Conservation (phyloP, 2,113 vertebrate genomes). For the Etheostoma cragini region DNA sequence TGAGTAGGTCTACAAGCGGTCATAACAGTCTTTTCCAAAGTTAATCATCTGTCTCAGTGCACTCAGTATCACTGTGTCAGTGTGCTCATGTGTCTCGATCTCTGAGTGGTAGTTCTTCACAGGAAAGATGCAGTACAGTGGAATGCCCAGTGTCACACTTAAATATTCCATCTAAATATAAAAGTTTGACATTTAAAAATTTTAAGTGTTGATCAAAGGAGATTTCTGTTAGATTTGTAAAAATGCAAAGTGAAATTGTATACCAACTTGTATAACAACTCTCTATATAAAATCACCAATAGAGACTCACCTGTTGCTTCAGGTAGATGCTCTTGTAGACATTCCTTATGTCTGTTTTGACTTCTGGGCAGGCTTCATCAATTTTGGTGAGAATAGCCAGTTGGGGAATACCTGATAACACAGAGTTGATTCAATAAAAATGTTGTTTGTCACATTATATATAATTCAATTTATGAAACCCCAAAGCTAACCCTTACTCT, state of each 20-base stretch:
- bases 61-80: constrained; percentile 10
- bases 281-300: background rate
- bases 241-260: background rate
- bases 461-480: background rate
- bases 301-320: constrained; percentile 1
- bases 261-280: background rate
- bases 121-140: constrained; percentile 44
- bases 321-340: constrained; percentile 35
- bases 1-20: background rate
- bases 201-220: background rate
- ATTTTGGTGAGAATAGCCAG: constrained; percentile 56
- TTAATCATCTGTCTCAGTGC: constrained; percentile 34
- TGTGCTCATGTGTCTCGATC: background rate
- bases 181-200: background rate
- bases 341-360: background rate
- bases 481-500: background rate
- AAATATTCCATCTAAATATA: background rate
- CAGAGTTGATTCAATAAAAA: background rate
- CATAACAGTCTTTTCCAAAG: constrained; percentile 51
- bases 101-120: constrained; percentile 55
- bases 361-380: constrained; percentile 40
- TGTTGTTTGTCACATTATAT: background rate
- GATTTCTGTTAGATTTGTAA: background rate
- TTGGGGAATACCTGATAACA: constrained; percentile 43
- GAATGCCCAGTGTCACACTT: background rate